Evolutionary conservation across 2,113 vertebrate species (phyloP), one percentile per base, ranked within the genome.

Genomic region (Platichthys stellatus): DNA sequence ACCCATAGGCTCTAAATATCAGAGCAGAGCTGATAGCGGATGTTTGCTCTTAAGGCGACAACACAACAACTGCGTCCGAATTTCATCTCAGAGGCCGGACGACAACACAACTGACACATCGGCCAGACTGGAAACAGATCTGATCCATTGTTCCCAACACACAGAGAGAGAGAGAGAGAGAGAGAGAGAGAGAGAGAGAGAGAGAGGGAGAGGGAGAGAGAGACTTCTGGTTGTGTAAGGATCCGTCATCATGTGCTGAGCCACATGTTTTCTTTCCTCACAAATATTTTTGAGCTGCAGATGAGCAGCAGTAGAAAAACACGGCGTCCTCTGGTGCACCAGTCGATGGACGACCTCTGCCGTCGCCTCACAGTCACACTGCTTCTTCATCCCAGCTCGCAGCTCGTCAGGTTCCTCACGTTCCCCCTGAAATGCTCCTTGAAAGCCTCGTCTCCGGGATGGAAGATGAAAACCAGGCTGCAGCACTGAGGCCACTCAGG

Each of bases 1-100:
- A 83, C 66, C 26, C 21, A 53, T 53, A 64, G 62, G 35, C 74
- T 82, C 74, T 89, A 85, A 28, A 76, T 81, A 82, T 81, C 78
- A 85, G 75, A 80, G 60, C 3, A 3, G 60, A 70, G 72, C 65
- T 53, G 66, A 71, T 47, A 76, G 10, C 47, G 20, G 54, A 45
- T 64, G 63, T 38, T 70, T 18, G 17, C 20, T 31, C 12, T 47
- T 61, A 23, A 47, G 23, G 3, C 21, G 20, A 4, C 17, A 9
- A n/a, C 20, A n/a, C 20, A n/a, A n/a, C 20, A n/a, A 23, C 49
- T 56, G 20, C 24, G 54, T 20, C 53, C 38, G 21, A 3, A 47
- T 63, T 76, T 20, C 40, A 54, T 58, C 24, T 51, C 6, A 23
- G 31, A 53, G 26, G 62, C 21, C 15, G 24, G 15, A 71, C 60